Percentiles rank a stretch among this genome's conserved stretches.
These are phyloP conservation scores for Novumbra hubbsi DNA, from an alignment of 2,797 vertebrate genomes.

Conservation along the genomic window DNA sequence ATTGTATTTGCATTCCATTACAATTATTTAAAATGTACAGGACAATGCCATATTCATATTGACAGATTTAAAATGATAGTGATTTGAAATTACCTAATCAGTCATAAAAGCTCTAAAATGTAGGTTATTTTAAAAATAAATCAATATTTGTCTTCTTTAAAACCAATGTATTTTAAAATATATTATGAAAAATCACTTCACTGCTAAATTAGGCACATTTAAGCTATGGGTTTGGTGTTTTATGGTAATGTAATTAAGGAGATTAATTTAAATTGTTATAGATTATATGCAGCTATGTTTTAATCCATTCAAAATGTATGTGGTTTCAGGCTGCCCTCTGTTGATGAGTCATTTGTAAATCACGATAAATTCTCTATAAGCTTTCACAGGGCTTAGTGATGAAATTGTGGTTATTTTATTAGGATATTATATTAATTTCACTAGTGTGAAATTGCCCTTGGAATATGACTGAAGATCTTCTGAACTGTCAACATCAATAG, in stretches of 20 bases:
- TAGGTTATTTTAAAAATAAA: neutral
- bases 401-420: neutral
- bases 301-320: neutral
- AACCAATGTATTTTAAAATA: neutral
- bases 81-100: neutral
- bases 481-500: neutral
- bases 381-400: neutral
- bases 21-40: neutral
- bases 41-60: neutral
- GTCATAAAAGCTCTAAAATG: neutral
- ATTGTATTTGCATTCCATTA: neutral
- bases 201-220: neutral
- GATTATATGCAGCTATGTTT: neutral
- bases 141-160: neutral
- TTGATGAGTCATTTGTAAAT: neutral
- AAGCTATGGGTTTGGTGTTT: neutral
- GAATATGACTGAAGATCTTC: neutral
- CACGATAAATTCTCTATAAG: neutral
- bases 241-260: conserved; percentile 2
- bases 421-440: neutral
- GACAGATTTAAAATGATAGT: neutral
- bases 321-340: neutral
- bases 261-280: neutral
- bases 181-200: neutral
- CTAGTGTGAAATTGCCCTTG: neutral